Conservation (phyloP, 2,888 invertebrate species). For the Morinoia aosen region DNA sequence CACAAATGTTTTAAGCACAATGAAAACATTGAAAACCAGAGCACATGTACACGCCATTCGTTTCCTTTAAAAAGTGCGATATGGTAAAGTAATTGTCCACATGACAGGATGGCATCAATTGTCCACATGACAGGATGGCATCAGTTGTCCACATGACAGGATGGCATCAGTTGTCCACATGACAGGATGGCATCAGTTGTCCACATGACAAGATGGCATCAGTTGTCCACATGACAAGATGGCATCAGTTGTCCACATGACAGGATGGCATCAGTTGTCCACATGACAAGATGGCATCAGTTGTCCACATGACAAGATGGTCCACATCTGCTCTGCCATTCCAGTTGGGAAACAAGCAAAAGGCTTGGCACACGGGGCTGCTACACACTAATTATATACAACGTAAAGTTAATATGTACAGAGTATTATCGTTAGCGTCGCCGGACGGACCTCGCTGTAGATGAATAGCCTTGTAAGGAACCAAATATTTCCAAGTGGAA, state of each 20-base stretch:
- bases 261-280: too few relatives aligned
- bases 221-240: too few relatives aligned
- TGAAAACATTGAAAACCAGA: background rate
- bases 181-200: too few relatives aligned
- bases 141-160: too few relatives aligned
- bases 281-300: too few relatives aligned
- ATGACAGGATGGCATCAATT: too few relatives aligned
- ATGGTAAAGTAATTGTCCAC: background rate
- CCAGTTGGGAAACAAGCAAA: background rate
- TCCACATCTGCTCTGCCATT: background rate
- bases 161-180: too few relatives aligned
- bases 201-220: too few relatives aligned
- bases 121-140: too few relatives aligned
- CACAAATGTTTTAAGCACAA: background rate
- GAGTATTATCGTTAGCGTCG: constrained; percentile 13
- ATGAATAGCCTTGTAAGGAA: background rate
- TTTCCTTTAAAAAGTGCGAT: background rate
- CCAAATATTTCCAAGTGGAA: background rate
- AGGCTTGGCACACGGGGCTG: background rate
- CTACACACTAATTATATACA: constrained; percentile 13
- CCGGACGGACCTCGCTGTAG: background rate
- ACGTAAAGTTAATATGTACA: background rate
- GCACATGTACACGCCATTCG: constrained; percentile 3
- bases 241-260: too few relatives aligned
- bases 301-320: too few relatives aligned